Evolutionary conservation across 2,888 invertebrate species (phyloP), one percentile per base, ranked within the genome.

Genomic region (Acleris sparsana): DNA sequence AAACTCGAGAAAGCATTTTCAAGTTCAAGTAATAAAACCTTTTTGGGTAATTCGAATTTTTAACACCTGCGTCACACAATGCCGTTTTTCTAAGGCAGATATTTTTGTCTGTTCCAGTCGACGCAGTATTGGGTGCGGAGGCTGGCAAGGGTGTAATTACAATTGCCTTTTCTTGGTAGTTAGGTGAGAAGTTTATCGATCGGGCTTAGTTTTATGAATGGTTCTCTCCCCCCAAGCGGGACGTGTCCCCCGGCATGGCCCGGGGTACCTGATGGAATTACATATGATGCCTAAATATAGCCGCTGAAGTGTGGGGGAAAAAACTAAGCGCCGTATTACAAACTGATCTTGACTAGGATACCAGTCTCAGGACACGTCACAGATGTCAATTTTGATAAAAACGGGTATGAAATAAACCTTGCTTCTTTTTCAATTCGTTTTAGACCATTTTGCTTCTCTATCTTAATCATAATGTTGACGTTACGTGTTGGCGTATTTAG

Each of bases 151-250:
- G 70, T 75, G 71, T 79, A 72, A 75, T 75, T 73, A 70, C 67
- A 58, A 69, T 67, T 71, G 73, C 72, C 72, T 73, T 70, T 72
- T 76, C 71, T 56, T 67, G 74, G 73, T 79, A 78, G 75, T 33
- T 44, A 55, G 51, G 80, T 76, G 80, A 77, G 80, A 78, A 79
- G 79, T 78, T 81, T 90, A 91, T 91, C 87, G 91, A 91, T 89
- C 89, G 81, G 70, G 72, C 80, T 83, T 80, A 85, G 85, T 89
- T 89, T 89, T 89, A 89, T 90, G 90, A 91, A 91, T 91, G 91
- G 88, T 80, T 76, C 79, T 73, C 75, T 72, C 73, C 73, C 73
- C 73, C 70, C 74, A 73, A 71, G 68, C 71, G 67, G 39, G 68
- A 67, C 72, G 73, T 59, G 68, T 64, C 68, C 63, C 67, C 67